phyloP scores from a whole-genome alignment of 2,113 vertebrate genomes.

The Oreochromis spilurus region DNA sequence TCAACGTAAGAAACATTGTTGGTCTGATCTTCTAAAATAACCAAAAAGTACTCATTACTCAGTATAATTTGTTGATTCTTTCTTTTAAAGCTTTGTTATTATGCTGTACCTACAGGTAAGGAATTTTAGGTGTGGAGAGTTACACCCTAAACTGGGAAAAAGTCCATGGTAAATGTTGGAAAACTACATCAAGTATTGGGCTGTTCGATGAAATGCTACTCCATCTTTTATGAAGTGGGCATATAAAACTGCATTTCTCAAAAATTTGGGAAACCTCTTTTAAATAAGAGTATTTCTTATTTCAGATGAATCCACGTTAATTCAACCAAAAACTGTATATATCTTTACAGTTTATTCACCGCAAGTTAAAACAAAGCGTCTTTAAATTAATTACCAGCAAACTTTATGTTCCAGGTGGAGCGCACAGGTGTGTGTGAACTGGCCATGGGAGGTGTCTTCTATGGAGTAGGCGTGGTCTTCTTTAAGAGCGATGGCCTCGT shows the following conservation, averaged over 20 bases:
- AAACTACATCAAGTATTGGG: background rate
- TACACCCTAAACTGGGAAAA: background rate
- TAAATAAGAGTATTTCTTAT: background rate
- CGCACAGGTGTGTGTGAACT: conserved; percentile 86
- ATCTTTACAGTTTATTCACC: fast-evolving
- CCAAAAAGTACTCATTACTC: background rate
- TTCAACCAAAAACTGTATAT: background rate
- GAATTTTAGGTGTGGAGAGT: background rate
- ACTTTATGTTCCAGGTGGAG: conserved; percentile 75
- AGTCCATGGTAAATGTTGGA: fast-evolving
- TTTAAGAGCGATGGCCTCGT: conserved; percentile 92
- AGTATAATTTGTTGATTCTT: background rate
- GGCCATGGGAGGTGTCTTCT: conserved; percentile 80
- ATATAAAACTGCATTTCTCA: background rate
- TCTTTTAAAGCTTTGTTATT: background rate
- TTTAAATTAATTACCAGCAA: background rate
- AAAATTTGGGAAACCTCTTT: background rate
- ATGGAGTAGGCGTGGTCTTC: conserved; percentile 85
- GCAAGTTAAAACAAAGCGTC: background rate
- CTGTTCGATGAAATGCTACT: background rate
- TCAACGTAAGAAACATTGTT: background rate
- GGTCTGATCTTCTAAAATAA: background rate
- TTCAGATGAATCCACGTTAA: background rate
- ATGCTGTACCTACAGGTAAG: background rate
- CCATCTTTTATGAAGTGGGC: fast-evolving